Conservation (phyloP, 1,140 invertebrate genomes). For the Scaptomyza pallida region DNA sequence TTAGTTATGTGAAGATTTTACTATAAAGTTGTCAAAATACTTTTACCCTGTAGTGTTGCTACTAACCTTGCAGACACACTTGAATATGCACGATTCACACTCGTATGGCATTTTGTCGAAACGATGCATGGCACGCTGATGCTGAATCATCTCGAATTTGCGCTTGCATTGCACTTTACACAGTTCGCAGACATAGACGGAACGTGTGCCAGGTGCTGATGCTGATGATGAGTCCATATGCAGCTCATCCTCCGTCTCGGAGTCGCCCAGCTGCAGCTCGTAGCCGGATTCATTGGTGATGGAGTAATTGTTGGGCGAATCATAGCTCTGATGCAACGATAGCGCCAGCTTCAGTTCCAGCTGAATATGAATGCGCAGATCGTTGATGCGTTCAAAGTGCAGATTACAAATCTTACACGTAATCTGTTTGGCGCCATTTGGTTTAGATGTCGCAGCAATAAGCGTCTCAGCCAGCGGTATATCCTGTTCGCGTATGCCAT, state of each 20-base stretch:
- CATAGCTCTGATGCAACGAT: constrained; percentile 56
- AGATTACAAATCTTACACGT: constrained; percentile 73
- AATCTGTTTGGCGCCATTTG: constrained; percentile 70
- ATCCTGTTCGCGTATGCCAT: constrained; percentile 64
- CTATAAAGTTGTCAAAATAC: too few species aligned
- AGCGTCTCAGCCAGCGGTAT: constrained; percentile 70
- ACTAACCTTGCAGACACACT: constrained; percentile 71
- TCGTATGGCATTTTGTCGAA: constrained; percentile 76
- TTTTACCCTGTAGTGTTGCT: too few species aligned
- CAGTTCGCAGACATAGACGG: constrained; percentile 83
- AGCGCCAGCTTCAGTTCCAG: constrained; percentile 64
- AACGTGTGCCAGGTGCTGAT: constrained; percentile 4
- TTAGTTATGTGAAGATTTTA: too few species aligned
- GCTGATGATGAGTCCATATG: constrained; percentile 46
- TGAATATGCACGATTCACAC: constrained; percentile 74
- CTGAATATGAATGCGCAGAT: constrained; percentile 64
- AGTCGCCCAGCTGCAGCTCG: constrained; percentile 72
- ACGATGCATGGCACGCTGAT: constrained; percentile 72
- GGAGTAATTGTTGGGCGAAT: constrained; percentile 69
- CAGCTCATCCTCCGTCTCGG: constrained; percentile 77
- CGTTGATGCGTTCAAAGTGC: constrained; percentile 57
- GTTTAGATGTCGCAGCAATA: constrained; percentile 62
- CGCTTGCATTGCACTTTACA: constrained; percentile 84
- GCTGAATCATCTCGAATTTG: constrained; percentile 77
- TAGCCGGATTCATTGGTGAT: constrained; percentile 76